phyloP scores from a whole-genome alignment of 2,113 vertebrate species.

The Danio rerio region GRCz12tu NC_133197.1:39814501-39815000 shows the following conservation, averaged over 20 bases:
- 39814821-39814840: not conserved
- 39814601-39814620: slow-evolving; percentile 97
- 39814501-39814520: slow-evolving; percentile 90
- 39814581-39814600: slow-evolving; percentile 98
- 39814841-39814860: not conserved
- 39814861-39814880: not conserved
- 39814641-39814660: slow-evolving; percentile 90
- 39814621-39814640: slow-evolving; percentile 95
- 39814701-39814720: not conserved
- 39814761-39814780: not conserved
- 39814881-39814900: not conserved
- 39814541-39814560: slow-evolving; percentile 97
- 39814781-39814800: slow-evolving; percentile 7
- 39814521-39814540: slow-evolving; percentile 96
- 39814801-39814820: not conserved
- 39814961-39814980: not conserved
- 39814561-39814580: slow-evolving; percentile 97
- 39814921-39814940: too few species aligned
- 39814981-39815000: not conserved
- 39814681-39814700: not conserved
- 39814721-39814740: not conserved
- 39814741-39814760: not conserved
- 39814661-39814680: slow-evolving; percentile 81
- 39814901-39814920: not conserved
- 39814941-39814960: not conserved